These are phyloP conservation scores for Cyphomyrus discorhynchus DNA, from an alignment of 2,113 vertebrate genomes.

Conservation along the genomic window DNA sequence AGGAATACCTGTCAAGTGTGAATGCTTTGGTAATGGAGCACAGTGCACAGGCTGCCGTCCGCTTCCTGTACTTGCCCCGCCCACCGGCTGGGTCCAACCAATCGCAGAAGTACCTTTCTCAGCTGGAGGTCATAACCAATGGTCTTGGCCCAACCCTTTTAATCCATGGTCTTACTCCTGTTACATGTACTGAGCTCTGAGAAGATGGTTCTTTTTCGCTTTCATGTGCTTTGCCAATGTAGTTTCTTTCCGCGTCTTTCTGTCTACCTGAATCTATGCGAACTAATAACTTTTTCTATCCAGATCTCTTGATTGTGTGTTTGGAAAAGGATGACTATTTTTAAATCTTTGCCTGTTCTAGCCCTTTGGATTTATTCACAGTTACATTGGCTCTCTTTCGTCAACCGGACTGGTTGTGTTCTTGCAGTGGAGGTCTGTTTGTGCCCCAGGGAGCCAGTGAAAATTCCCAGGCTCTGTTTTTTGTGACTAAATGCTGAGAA, in stretches of 20 bases:
- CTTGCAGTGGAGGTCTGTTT: background rate
- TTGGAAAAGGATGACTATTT: background rate
- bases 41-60: slow-evolving; percentile 54
- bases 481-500: background rate
- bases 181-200: slow-evolving; percentile 86
- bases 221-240: background rate
- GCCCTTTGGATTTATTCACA: background rate
- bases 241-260: background rate
- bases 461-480: background rate
- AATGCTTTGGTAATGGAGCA: slow-evolving; percentile 47
- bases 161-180: slow-evolving; percentile 78
- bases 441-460: background rate
- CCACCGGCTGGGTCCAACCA: slow-evolving; percentile 61
- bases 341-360: background rate
- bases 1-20: slow-evolving; percentile 44
- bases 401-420: background rate
- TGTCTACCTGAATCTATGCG: background rate
- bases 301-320: background rate
- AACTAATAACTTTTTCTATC: background rate
- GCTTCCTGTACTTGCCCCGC: slow-evolving; percentile 73
- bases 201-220: background rate
- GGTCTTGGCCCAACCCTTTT: slow-evolving; percentile 75
- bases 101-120: slow-evolving; percentile 64
- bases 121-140: slow-evolving; percentile 66
- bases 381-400: background rate